Base-by-base conservation (phyloP, 2,797 vertebrate genomes). In the Rhinophrynus dorsalis region DNA sequence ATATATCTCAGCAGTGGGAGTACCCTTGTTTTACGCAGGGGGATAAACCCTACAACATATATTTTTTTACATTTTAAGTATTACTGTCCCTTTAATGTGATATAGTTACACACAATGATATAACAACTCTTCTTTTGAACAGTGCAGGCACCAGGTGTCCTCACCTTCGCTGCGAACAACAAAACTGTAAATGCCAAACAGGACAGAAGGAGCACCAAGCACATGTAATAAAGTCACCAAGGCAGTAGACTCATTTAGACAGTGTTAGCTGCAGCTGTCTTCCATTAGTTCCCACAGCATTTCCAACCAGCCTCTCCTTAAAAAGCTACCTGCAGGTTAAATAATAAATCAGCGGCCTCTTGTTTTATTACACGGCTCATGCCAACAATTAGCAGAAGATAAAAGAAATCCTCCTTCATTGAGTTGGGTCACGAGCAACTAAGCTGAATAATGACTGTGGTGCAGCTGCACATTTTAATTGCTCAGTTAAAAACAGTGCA, bases 301-400 rank as follows among this genome's bases (percentile, higher is more conserved):
- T 74, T 67, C 44, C 67, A 69, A 50, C 74, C 27, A 32, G 77
- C 30, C 75, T 73, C 55, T 71, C 58, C 64, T 58, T 47, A 75
- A 17, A 76, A 20, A n/a, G 5, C 9, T 35, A 75, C 50, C 72
- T 57, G 29, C 13, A 27, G 61, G 69, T 60, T 66, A 44, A 50
- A 63, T 64, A 75, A 74, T 83, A 84, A 80, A 84, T 81, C 75
- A 70, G 24, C 10, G 42, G 60, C 38, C 75, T 74, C 29, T 74
- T 79, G 45, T 54, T 78, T 76, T 69, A 47, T 40, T 56, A 1
- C 32, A 69, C 29, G 69, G 52, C 47, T 18, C 38, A 44, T 68
- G 82, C 80, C 79, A 78, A 77, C 71, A 79, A 76, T 51, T 68
- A 79, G 58, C 15, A 72, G 33, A 54, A 76, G 52, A 77, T 71